phyloP scores from a whole-genome alignment of 37 sponge, comb jelly and placozoan genomes.

The Corticium candelabrum region DNA sequence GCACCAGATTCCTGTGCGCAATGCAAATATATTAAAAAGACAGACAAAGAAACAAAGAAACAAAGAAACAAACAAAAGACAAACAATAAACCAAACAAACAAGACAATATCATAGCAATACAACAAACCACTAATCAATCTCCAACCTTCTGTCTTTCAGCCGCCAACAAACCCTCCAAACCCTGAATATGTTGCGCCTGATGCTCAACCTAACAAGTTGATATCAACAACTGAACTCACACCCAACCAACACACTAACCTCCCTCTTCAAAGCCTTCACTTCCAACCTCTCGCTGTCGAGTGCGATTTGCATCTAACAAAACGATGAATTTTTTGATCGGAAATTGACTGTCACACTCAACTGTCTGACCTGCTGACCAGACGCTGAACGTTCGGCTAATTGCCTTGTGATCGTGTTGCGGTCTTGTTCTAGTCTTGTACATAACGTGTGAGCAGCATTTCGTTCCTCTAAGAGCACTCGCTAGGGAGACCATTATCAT shows the following conservation, averaged over 20 bases:
- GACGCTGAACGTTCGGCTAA: slow-evolving; percentile 38
- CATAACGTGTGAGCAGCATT: slow-evolving; percentile 27
- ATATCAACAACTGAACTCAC: not conserved
- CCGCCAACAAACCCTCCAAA: not conserved
- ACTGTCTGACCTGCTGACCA: slow-evolving; percentile 63
- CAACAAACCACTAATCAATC: not conserved
- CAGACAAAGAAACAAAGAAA: no score
- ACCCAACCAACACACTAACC: not conserved
- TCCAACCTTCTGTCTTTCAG: slow-evolving; percentile 13
- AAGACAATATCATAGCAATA: no score
- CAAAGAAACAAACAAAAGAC: no score
- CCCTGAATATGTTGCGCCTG: not conserved
- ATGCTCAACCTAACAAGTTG: not conserved
- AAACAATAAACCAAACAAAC: no score
- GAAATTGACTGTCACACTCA: no score
- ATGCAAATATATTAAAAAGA: no score
- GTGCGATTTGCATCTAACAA: not conserved
- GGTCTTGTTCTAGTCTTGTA: slow-evolving; percentile 58
- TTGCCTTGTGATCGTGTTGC: slow-evolving; percentile 50
- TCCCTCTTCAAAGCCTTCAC: not conserved
- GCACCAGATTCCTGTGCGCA: no score
- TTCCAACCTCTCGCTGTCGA: not conserved
- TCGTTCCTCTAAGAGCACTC: not conserved
- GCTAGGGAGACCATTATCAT: not conserved
- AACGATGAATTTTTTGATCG: not conserved